Evolutionary conservation across 1,140 invertebrate genomes (phyloP), one percentile per base, ranked within the genome.

Genomic region (Heliconius hermathena): DNA sequence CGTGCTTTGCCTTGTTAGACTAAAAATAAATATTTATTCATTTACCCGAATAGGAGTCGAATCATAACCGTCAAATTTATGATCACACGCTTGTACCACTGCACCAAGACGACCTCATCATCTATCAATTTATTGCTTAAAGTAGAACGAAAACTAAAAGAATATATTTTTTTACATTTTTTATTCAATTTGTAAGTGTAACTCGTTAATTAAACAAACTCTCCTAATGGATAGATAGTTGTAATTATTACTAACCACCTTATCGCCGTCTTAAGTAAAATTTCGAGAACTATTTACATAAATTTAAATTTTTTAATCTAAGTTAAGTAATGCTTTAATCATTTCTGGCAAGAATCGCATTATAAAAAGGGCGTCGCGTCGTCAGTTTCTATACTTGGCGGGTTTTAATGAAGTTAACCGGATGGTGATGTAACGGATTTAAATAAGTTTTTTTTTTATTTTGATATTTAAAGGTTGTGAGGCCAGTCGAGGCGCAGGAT

Each of bases 341-440:
- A 72, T 36, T 72, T 72, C 36, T 36, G 36, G 71, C 29, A 72
- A 72, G 71, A 72, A 72, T 38, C 36, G 71, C 85, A 88, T 87
- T 84, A 81, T 86, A 90, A 83, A 89, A 88, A 88, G 85, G 87
- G 71, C 82, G 78, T 85, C 82, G 83, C 82, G 78, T 85, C 82
- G 83, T 79, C 80, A 77, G 41, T 70, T 80, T 81, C 77, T 81
- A 85, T 81, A 78, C 87, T 88, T 88, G 86, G 88, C 89, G 89
- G 86, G 88, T 90, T 89, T 91, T 91, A 91, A 92, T 92, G 85
- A 92, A 90, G 85, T 88, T 88, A 86, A 85, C 66, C 87, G 90
- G 88, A 89, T 89, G 86, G 80, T 85, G 84, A 80, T 74, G 70
- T 83, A 77, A 73, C 71, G 85, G 88, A 89, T 91, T 90, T 84